Conservation (phyloP, 2,888 invertebrate genomes). For the Tetranychus truncatus region DNA sequence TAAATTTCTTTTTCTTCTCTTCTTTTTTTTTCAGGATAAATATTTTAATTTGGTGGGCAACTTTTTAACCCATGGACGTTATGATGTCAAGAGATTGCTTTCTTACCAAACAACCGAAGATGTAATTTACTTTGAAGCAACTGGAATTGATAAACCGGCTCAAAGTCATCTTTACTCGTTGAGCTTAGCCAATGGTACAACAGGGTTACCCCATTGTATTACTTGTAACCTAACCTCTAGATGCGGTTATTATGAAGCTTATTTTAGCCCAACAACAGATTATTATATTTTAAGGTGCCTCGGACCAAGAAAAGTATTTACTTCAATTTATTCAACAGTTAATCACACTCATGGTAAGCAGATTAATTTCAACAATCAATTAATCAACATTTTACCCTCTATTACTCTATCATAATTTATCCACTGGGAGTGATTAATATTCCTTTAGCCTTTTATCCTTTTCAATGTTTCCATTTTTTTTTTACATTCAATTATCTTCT, state of each 20-base stretch:
- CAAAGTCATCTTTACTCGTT: slow-evolving; percentile 7
- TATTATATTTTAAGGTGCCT: slow-evolving; percentile 74
- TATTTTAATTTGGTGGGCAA: slow-evolving; percentile 9
- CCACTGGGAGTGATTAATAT: not conserved
- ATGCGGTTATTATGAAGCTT: slow-evolving; percentile 10
- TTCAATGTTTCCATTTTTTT: not conserved
- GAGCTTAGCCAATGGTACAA: not conserved
- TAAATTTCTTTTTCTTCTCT: not conserved
- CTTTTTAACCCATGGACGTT: slow-evolving; percentile 23
- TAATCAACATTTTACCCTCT: not conserved
- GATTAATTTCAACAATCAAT: not conserved
- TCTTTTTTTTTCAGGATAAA: not conserved
- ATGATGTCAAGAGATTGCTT: slow-evolving; percentile 24
- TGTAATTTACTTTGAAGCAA: slow-evolving; percentile 11
- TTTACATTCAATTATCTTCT: not conserved
- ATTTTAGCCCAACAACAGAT: slow-evolving; percentile 38
- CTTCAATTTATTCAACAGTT: not conserved
- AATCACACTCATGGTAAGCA: not conserved
- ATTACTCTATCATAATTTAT: not conserved
- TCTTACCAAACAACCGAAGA: slow-evolving; percentile 22
- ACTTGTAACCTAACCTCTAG: not conserved
- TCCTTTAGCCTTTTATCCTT: not conserved
- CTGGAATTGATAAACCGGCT: slow-evolving; percentile 1
- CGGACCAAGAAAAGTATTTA: slow-evolving; percentile 57
- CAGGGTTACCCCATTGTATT: not conserved